Base-by-base conservation (phyloP, 2,888 invertebrate genomes). In the Netelia virgata region DNA sequence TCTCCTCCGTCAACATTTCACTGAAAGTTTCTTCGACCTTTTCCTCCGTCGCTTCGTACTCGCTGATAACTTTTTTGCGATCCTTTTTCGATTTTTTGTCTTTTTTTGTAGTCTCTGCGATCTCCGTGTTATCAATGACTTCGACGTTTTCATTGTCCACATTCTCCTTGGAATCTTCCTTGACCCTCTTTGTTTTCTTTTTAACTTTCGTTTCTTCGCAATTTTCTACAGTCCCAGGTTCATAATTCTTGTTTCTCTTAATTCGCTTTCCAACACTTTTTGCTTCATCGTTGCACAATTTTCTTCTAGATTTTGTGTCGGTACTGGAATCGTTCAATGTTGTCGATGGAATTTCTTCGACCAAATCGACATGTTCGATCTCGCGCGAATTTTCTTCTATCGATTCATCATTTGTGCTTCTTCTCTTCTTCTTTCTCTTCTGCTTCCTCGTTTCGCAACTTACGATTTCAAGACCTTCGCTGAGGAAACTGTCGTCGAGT, bases 11-110 rank as follows among this genome's bases (percentile, higher is more conserved):
- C 50, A 61, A 10, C 18, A 73, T 69, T 84, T 79, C 78, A 63
- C 41, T 10, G 50, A 61, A 69, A 72, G 66, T 20, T 53, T 69
- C 55, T 1, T 77, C 64, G 23, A 61, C 41, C n/a, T 50, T 70
- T 18, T 64, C 68, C 20, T 80, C 61, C 14, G 20, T 63, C 1
- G 43, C 74, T 70, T 83, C 59, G 10, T 28, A n/a, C 73, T 79
- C 63, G 74, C 8, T 78, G 82, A n/a, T 16, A 77, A 74, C 9
- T 75, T 78, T 63, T 55, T 73, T 74, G 14, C 78, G 77, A 14
- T 53, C 57, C 14, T 73, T 68, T 43, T 87, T 89, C n/a, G 43
- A 53, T 43, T 83, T 76, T 14, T 87, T 87, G 10, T 77, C 86
- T 69, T 83, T 86, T 28, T 86, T 59, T 66, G 64, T 63, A 18